Evolutionary conservation across 2,797 vertebrate species (phyloP).

Genomic region (Spinibarbus caldwelli): DNA sequence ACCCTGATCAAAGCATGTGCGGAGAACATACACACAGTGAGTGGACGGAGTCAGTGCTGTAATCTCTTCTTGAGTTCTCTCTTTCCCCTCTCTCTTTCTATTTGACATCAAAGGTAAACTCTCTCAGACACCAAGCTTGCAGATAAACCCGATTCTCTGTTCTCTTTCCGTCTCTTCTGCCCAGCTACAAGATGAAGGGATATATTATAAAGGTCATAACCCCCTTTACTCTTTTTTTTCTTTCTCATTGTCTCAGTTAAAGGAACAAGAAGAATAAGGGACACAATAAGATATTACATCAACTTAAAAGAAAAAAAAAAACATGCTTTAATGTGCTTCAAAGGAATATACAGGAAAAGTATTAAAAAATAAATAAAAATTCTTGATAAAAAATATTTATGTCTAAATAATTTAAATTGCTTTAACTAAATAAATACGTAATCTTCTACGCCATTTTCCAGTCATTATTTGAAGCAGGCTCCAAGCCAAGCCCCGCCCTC

Average conservation of each 20-base stretch:
- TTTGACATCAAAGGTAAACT: conserved; percentile 55
- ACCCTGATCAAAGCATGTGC: conserved; percentile 62
- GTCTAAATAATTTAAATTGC: background rate
- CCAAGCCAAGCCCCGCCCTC: background rate
- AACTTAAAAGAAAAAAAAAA: too few relatives aligned
- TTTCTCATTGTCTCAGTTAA: background rate
- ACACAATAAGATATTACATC: background rate
- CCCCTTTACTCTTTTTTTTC: conserved; percentile 33
- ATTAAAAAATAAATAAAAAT: too few relatives aligned
- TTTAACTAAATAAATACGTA: background rate
- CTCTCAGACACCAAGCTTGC: conserved; percentile 38
- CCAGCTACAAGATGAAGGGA: conserved; percentile 42
- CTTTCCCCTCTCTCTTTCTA: conserved; percentile 37
- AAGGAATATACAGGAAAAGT: background rate
- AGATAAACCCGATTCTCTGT: conserved; percentile 24
- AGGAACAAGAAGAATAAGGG: background rate
- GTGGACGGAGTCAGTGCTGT: conserved; percentile 53
- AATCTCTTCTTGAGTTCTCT: conserved; percentile 52
- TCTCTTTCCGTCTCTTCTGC: conserved; percentile 12
- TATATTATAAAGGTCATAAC: conserved; percentile 34
- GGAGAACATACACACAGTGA: conserved; percentile 36
- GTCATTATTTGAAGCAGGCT: background rate
- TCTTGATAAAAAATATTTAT: too few relatives aligned
- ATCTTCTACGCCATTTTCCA: too few relatives aligned
- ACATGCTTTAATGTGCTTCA: background rate